phyloP scores from a whole-genome alignment of 2,797 vertebrate species.

The Astyanax mexicanus region DNA sequence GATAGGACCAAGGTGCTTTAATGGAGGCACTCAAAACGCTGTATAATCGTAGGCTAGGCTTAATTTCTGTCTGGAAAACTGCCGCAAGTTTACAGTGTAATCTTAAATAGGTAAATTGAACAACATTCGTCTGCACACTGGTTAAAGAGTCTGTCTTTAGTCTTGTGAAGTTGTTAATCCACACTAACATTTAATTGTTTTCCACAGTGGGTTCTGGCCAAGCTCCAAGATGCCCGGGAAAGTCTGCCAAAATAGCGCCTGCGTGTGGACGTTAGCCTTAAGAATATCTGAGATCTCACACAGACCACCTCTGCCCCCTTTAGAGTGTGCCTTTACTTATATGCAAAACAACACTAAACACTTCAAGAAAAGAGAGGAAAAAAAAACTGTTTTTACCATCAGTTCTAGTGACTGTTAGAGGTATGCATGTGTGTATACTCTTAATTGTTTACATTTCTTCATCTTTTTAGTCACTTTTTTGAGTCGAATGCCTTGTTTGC shows the following conservation, averaged over 20 bases:
- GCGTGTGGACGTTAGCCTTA: constrained; percentile 12
- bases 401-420: constrained; percentile 48
- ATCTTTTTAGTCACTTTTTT: background rate
- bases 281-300: background rate
- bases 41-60: too few relatives aligned
- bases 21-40: too few relatives aligned
- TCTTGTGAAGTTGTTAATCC: background rate
- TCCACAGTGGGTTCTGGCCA: constrained; percentile 92
- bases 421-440: constrained; percentile 21
- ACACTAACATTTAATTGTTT: constrained; percentile 37
- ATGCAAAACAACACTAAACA: constrained; percentile 64
- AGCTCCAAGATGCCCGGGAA: constrained; percentile 92
- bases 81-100: too few relatives aligned
- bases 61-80: too few relatives aligned
- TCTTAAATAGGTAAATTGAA: too few relatives aligned
- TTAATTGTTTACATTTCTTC: constrained; percentile 19
- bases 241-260: constrained; percentile 78
- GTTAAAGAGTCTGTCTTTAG: too few relatives aligned
- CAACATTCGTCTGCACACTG: too few relatives aligned
- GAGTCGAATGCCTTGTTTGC: background rate
- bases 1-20: too few relatives aligned
- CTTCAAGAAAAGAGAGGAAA: constrained; percentile 36
- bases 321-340: constrained; percentile 71
- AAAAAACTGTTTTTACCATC: constrained; percentile 24
- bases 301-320: background rate